These are phyloP conservation scores for Garrulus glandarius DNA, from an alignment of 2,797 vertebrate species.

Conservation along the genomic window DNA sequence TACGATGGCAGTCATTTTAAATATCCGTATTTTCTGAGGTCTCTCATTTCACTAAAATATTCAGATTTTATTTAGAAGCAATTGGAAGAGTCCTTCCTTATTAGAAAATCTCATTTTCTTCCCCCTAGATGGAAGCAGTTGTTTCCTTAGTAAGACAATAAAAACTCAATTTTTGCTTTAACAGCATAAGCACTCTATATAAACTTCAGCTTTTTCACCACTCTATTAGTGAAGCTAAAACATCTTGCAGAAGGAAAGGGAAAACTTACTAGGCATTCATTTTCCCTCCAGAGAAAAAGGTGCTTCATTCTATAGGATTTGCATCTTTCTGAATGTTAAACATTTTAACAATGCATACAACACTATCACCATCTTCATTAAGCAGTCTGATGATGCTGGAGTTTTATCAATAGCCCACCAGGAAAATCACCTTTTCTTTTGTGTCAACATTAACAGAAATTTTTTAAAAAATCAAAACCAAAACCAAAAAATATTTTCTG, in stretches of 20 bases:
- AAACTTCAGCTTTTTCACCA: background rate
- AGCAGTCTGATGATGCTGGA: background rate
- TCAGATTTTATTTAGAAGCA: background rate
- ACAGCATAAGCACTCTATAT: background rate
- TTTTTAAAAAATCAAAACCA: rapidly evolving
- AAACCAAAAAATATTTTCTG: background rate
- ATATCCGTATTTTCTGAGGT: background rate
- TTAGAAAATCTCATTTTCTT: slow-evolving; percentile 34
- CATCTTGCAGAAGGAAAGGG: background rate
- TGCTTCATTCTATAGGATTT: background rate
- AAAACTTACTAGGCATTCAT: background rate
- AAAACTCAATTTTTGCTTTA: slow-evolving; percentile 10
- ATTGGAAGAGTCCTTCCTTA: background rate
- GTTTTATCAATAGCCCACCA: background rate
- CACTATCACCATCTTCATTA: background rate
- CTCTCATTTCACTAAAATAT: background rate
- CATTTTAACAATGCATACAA: background rate
- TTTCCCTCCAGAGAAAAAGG: slow-evolving; percentile 3
- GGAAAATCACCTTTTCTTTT: background rate
- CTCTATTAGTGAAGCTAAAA: background rate
- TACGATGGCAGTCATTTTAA: background rate
- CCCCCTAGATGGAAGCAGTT: background rate
- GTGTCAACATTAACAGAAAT: background rate
- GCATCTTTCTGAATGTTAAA: background rate
- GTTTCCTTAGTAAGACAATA: slow-evolving; percentile 15